Conservation (phyloP, 2,113 vertebrate genomes). For the Myrmophylax atrothorax region DNA sequence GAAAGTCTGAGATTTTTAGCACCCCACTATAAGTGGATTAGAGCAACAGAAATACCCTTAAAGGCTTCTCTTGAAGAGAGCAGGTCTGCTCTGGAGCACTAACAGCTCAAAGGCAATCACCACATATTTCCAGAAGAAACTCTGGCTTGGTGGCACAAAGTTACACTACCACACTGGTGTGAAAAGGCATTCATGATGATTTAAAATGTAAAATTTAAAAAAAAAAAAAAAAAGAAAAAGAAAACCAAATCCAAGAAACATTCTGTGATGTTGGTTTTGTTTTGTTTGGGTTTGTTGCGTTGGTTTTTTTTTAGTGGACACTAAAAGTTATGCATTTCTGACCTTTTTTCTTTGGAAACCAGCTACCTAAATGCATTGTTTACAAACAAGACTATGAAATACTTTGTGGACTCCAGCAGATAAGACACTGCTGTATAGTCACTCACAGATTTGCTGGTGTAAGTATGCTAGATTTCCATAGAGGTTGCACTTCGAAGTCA, state of each 20-base stretch:
- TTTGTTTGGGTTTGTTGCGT: background rate
- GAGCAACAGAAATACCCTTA: background rate
- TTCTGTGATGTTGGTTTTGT: background rate
- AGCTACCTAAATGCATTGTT: background rate
- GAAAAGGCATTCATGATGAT: background rate
- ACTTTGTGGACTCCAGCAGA: background rate
- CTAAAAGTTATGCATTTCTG: background rate
- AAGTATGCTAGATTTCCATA: background rate
- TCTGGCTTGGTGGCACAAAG: background rate
- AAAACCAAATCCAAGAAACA: background rate
- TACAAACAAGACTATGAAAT: background rate
- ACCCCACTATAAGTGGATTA: background rate
- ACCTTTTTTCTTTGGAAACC: background rate
- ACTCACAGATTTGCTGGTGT: background rate
- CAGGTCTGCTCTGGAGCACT: background rate
- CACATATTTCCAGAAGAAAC: background rate
- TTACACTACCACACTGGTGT: background rate
- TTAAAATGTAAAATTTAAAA: background rate
- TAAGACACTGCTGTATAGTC: background rate
- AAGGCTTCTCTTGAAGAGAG: background rate
- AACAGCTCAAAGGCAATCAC: background rate
- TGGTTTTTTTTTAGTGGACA: background rate
- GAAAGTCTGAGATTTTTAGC: background rate
- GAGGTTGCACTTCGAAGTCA: background rate
- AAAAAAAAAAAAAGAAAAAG: background rate